Evolutionary conservation across 2,113 vertebrate genomes (phyloP).

Genomic region (Fregata magnificens): DNA sequence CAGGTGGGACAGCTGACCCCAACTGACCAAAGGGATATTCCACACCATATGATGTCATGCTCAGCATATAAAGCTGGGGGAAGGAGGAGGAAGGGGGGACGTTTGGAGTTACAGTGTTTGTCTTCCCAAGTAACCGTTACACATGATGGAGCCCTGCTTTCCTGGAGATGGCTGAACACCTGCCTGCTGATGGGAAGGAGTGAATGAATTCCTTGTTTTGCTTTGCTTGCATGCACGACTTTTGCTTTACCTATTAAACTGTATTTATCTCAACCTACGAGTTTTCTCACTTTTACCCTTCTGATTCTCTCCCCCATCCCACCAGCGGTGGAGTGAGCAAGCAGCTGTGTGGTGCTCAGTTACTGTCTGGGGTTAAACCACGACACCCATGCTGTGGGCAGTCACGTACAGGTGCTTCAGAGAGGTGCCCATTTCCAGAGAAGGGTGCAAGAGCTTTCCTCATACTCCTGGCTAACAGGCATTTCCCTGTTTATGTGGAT

Average conservation of each 20-base stretch:
- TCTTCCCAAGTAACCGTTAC: background rate
- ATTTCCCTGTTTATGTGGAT: background rate
- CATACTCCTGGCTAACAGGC: too few relatives aligned
- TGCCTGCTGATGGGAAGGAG: background rate
- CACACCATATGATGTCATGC: background rate
- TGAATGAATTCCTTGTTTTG: background rate
- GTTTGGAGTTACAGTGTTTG: background rate
- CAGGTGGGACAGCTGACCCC: background rate
- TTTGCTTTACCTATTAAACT: background rate
- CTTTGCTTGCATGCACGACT: fast-evolving
- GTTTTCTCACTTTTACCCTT: background rate
- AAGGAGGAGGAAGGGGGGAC: background rate
- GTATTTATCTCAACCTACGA: background rate
- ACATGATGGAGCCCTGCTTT: background rate
- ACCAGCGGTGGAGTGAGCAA: background rate
- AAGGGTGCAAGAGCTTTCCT: background rate
- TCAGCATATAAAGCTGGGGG: background rate
- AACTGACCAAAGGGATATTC: background rate
- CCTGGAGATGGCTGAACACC: background rate
- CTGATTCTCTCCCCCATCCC: background rate
- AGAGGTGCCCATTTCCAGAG: background rate
- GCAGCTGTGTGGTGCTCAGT: background rate
- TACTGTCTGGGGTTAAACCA: background rate
- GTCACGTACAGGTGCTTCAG: background rate
- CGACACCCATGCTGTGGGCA: background rate